Evolutionary conservation across 2,113 vertebrate genomes (phyloP).

Genomic region (Stercorarius parasiticus): DNA sequence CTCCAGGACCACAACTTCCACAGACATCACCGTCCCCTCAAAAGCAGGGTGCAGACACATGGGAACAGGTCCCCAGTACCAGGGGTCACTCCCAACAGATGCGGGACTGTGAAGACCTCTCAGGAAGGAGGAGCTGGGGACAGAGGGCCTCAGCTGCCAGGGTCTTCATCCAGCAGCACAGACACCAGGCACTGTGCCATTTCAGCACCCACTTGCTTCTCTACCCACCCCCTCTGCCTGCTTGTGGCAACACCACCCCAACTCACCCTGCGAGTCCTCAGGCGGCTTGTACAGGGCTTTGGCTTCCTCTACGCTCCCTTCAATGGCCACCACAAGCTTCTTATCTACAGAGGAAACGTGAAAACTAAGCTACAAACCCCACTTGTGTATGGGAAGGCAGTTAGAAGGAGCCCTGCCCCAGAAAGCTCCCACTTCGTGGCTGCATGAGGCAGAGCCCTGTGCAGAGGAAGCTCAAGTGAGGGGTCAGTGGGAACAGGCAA

Average conservation of each 20-base stretch:
- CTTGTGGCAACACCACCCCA: neutral
- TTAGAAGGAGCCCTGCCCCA: neutral
- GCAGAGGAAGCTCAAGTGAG: neutral
- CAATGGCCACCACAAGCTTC: constrained; percentile 86
- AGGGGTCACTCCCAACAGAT: too few relatives aligned
- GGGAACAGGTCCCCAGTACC: neutral
- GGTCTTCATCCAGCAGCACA: neutral
- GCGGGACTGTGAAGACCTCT: neutral
- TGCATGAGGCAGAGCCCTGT: neutral
- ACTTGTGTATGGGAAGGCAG: neutral
- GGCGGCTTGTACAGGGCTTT: constrained; percentile 94
- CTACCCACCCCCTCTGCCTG: neutral
- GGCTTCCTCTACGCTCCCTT: constrained; percentile 95
- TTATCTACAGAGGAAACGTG: constrained; percentile 79
- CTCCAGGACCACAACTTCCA: neutral
- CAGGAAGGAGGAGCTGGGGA: neutral
- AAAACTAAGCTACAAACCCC: neutral
- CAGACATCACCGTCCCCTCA: neutral
- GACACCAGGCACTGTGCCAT: neutral
- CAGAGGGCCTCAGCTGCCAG: neutral
- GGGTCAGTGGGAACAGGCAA: neutral
- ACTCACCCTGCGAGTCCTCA: constrained; percentile 93
- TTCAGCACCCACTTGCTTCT: neutral
- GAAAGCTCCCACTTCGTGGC: neutral
- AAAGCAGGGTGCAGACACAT: neutral